Percentiles rank a stretch among this genome's conserved stretches.
Conservation (phyloP, 2,797 vertebrate genomes). For the Platyrinchus mystaceus region DNA sequence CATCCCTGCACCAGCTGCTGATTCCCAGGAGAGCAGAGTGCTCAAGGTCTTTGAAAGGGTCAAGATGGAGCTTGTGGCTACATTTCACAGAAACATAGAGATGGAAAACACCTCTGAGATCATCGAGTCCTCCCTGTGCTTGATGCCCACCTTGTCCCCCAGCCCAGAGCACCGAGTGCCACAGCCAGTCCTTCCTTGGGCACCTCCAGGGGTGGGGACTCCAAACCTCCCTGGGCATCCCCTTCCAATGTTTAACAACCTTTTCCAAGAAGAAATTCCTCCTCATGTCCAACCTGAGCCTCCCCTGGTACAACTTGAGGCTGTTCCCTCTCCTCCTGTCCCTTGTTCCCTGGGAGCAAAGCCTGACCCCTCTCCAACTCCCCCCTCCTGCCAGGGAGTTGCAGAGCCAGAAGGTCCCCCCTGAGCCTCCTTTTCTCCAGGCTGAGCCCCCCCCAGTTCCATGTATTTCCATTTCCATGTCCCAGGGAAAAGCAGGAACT, state of each 20-base stretch:
- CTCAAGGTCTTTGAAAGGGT: neutral
- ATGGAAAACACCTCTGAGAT: neutral
- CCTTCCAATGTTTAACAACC: neutral
- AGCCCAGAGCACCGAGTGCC: neutral
- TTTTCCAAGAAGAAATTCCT: neutral
- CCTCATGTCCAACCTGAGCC: too few species aligned
- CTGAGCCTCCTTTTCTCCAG: neutral
- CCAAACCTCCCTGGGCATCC: neutral
- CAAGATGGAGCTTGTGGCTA: neutral
- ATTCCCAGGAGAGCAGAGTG: neutral
- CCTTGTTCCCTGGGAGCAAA: neutral
- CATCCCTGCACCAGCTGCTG: neutral
- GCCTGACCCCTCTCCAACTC: accelerated
- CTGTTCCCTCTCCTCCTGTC: neutral
- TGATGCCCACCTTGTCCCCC: accelerated
- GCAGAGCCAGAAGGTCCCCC: too few species aligned
- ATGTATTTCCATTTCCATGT: neutral
- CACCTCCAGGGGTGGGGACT: neutral
- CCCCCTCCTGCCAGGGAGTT: neutral
- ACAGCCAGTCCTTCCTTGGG: neutral
- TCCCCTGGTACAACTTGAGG: neutral
- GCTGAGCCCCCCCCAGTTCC: neutral
- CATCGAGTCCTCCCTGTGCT: neutral
- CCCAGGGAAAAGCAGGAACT: neutral
- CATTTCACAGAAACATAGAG: neutral